These are phyloP conservation scores for Bagarius yarrelli DNA, from an alignment of 2,113 vertebrate genomes.

Conservation along the genomic window DNA sequence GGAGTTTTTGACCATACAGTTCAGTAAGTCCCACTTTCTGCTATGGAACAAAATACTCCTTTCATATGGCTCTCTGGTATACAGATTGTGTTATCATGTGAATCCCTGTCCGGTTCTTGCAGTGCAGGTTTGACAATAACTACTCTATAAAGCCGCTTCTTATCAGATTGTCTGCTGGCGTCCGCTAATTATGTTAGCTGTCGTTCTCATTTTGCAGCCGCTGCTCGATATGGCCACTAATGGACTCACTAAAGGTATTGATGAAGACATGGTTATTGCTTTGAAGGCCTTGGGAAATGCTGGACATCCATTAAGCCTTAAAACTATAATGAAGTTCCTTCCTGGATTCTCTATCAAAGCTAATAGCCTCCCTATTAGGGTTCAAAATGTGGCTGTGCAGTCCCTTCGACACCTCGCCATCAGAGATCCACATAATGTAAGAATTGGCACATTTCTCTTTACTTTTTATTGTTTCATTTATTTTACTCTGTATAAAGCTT, in stretches of 20 bases:
- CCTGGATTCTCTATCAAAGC: conserved; percentile 68
- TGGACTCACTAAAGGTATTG: conserved; percentile 62
- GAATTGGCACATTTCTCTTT: conserved; percentile 12
- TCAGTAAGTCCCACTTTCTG: conserved; percentile 58
- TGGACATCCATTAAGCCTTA: conserved; percentile 78
- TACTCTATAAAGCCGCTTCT: not conserved
- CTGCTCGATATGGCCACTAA: conserved; percentile 75
- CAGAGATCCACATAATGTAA: conserved; percentile 76
- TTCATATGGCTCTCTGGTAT: conserved; percentile 76
- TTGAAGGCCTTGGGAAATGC: conserved; percentile 83
- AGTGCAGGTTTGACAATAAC: conserved; percentile 72
- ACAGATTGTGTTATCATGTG: conserved; percentile 70
- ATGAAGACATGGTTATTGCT: conserved; percentile 71
- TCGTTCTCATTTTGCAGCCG: conserved; percentile 67
- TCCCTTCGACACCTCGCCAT: conserved; percentile 75
- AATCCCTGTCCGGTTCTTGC: conserved; percentile 64
- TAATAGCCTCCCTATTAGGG: conserved; percentile 60
- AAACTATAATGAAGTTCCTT: conserved; percentile 77
- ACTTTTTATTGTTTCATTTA: not conserved
- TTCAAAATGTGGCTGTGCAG: conserved; percentile 76
- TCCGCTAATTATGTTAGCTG: not conserved
- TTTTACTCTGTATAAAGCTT: not conserved
- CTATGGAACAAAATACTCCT: conserved; percentile 72
- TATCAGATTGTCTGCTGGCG: not conserved
- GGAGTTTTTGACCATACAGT: conserved; percentile 73